Evolutionary conservation across 2,888 invertebrate species (phyloP), one percentile per base, ranked within the genome.

Genomic region (Tryphoninae sp.): DNA sequence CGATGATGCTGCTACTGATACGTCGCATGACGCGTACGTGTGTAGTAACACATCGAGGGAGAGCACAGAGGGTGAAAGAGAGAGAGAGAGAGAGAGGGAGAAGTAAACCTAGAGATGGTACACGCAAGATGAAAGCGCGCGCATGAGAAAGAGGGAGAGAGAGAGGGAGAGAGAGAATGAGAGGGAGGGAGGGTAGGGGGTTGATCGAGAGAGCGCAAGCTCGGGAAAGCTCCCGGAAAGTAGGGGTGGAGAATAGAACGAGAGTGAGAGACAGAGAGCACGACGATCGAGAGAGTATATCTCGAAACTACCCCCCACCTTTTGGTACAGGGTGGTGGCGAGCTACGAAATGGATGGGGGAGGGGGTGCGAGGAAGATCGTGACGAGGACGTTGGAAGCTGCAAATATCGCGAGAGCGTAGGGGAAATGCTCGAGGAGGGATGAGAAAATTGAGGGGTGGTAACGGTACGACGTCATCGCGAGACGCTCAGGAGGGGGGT

Each of bases 391-490:
- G n/a, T 64, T 59, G 80, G 76, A 80, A 55, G 81, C 77, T 83
- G 78, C 11, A 77, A 64, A 78, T 79, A 58, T 62, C 62, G 80
- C 53, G 78, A 78, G 62, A 40, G 83, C 53, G 72, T 75, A 79
- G 82, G 33, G 33, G 33, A 33, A 33, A 33, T 33, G 33, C 33
- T 33, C 33, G 33, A 81, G 75, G 78, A 61, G 72, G 84, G 83
- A 13, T 9, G 45, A 45, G 9, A 45, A 83, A 83, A 85, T 86
- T 84, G 80, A 79, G 83, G 80, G 82, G 86, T 83, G 84, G 84
- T 65, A 84, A 85, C 84, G 84, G 82, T 84, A 67, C 79, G 80
- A 85, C 83, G 75, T 81, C 76, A 53, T 71, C 67, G 69, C 75
- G 40, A 11, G 16, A 78, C 64, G 59, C 78, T 59, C 59, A 13